Conservation (phyloP, 2,888 invertebrate species). For the Drosophila atroscutellata region DNA sequence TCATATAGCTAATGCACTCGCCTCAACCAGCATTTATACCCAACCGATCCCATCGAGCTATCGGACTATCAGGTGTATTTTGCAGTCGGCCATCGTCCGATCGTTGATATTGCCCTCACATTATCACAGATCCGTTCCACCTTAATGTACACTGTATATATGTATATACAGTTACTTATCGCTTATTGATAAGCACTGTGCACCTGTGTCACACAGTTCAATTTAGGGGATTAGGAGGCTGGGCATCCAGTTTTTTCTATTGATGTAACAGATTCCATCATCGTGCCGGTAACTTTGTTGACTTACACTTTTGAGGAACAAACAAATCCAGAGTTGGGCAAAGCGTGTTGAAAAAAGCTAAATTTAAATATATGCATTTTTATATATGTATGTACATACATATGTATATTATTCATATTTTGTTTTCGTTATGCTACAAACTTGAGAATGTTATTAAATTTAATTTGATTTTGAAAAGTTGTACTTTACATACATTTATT, state of each 20-base stretch:
- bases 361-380: background rate
- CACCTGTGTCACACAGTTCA: slow-evolving; percentile 7
- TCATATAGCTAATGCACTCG: slow-evolving; percentile 55
- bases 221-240: slow-evolving; percentile 14
- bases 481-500: background rate
- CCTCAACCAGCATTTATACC: slow-evolving; percentile 50
- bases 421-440: no score
- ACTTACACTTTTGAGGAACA: background rate
- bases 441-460: no score
- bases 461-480: no score
- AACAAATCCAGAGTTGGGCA: background rate
- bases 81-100: slow-evolving; percentile 24
- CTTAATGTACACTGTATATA: background rate
- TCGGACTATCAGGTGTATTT: slow-evolving; percentile 9
- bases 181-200: slow-evolving; percentile 32
- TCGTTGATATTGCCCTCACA: slow-evolving; percentile 50
- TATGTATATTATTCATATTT: background rate
- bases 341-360: background rate
- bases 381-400: background rate
- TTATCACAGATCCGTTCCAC: slow-evolving; percentile 49
- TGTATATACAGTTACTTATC: background rate
- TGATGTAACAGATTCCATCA: background rate
- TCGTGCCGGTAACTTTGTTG: background rate
- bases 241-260: slow-evolving; percentile 1
- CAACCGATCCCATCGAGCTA: background rate